These are phyloP conservation scores for Catocala nupta DNA, from an alignment of 2,888 invertebrate species.

Conservation along the genomic window DNA sequence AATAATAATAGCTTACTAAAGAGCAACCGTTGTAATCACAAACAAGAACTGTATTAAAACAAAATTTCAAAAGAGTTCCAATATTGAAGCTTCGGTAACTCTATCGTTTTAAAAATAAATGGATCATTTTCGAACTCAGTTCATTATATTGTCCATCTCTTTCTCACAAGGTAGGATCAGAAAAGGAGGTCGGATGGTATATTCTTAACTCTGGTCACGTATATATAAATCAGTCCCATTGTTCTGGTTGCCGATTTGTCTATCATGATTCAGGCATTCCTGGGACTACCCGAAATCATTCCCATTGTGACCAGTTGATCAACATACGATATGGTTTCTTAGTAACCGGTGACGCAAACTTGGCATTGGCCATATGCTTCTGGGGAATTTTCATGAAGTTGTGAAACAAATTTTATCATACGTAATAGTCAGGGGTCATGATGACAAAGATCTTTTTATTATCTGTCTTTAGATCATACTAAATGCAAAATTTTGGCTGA, in stretches of 20 bases:
- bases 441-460: background rate
- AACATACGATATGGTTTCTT: conserved; percentile 42
- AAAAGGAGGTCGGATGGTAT: conserved; percentile 20
- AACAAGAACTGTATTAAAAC: conserved; percentile 11
- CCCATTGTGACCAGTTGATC: conserved; percentile 41
- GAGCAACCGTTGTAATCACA: conserved; percentile 3
- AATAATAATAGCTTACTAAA: background rate
- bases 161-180: conserved; percentile 22
- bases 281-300: conserved; percentile 46
- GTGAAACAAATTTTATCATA: background rate
- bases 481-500: conserved; percentile 8
- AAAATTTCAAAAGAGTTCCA: conserved; percentile 39
- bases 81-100: conserved; percentile 15
- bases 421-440: background rate
- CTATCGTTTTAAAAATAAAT: conserved; percentile 33
- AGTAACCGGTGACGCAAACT: conserved; percentile 39
- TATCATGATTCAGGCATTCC: conserved; percentile 51
- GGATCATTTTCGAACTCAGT: conserved; percentile 20
- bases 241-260: conserved; percentile 41
- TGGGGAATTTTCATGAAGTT: conserved; percentile 33
- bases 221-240: conserved; percentile 41
- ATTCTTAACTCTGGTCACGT: conserved; percentile 48
- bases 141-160: conserved; percentile 25
- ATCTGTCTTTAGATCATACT: background rate
- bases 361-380: conserved; percentile 15